Conservation (phyloP, 2,113 vertebrate genomes). For the Sebastes schlegelii region DNA sequence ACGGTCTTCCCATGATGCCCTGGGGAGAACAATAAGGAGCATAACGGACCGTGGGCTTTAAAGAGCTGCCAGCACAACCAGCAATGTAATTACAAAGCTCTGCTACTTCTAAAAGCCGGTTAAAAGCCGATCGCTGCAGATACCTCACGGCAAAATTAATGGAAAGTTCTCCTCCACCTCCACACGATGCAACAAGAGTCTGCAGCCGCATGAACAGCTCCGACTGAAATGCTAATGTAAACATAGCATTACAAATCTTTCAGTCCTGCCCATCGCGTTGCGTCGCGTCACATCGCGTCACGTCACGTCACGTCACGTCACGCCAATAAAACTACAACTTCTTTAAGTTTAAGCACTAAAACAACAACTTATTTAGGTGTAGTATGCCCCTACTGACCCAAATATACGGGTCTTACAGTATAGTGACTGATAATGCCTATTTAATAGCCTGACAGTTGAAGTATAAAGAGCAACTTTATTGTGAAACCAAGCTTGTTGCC, state of each 20-base stretch:
- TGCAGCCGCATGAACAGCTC: background rate
- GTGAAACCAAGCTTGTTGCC: background rate
- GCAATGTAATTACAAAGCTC: conserved; percentile 43
- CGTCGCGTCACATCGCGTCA: no score
- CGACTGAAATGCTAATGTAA: background rate
- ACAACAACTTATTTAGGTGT: no score
- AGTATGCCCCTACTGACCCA: no score
- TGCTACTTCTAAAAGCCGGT: conserved; percentile 6
- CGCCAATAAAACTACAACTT: no score
- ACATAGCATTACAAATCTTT: background rate
- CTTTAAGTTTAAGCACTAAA: no score
- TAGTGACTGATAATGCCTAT: no score
- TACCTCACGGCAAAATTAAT: conserved; percentile 7
- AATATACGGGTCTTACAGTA: no score
- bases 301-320: no score
- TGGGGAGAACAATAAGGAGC: conserved; percentile 6
- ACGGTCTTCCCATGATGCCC: conserved; percentile 26
- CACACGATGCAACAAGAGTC: background rate
- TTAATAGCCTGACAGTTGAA: no score
- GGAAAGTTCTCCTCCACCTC: background rate
- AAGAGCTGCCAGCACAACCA: conserved; percentile 33
- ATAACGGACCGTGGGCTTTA: conserved; percentile 9
- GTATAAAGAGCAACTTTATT: background rate
- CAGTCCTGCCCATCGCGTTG: no score
- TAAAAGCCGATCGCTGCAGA: conserved; percentile 18